A percentile compares a stretch with the other conserved stretches of the same genome.
phyloP scores from a whole-genome alignment of 2,113 vertebrate species.

The Paedocypris sp. region DNA sequence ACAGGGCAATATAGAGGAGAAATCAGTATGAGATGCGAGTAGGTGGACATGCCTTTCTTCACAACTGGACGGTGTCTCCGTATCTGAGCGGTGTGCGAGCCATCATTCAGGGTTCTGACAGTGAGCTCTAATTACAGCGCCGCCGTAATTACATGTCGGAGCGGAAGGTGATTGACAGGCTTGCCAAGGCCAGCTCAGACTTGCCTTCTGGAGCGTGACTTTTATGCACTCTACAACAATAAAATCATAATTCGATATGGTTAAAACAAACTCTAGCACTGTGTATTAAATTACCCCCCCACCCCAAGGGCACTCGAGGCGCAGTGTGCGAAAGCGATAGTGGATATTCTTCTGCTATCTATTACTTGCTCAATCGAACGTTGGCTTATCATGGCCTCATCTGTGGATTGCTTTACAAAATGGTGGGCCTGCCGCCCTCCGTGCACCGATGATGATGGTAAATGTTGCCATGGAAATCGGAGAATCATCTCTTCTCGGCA shows the following conservation, averaged over 20 bases:
- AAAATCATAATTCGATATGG: conserved; percentile 38
- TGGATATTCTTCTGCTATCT: conserved; percentile 24
- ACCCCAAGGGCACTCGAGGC: conserved; percentile 25
- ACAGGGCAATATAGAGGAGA: background rate
- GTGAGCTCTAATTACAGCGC: conserved; percentile 31
- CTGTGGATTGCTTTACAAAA: conserved; percentile 29
- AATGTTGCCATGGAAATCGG: conserved; percentile 40
- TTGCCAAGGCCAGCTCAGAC: conserved; percentile 28
- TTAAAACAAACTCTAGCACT: conserved; percentile 34
- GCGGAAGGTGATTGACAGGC: conserved; percentile 37
- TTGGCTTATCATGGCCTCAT: conserved; percentile 21
- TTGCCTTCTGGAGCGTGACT: conserved; percentile 31
- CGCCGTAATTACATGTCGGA: conserved; percentile 40
- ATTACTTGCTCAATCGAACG: background rate
- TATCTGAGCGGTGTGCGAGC: conserved; percentile 1
- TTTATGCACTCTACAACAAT: conserved; percentile 35
- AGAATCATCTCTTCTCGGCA: conserved; percentile 2
- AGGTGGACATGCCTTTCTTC: conserved; percentile 20
- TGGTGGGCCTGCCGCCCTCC: conserved; percentile 18
- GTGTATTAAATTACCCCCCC: conserved; percentile 33
- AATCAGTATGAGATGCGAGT: background rate
- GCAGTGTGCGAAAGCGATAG: conserved; percentile 18
- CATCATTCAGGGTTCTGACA: conserved; percentile 33
- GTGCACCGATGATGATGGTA: conserved; percentile 18
- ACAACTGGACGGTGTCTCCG: background rate